Base-by-base conservation (phyloP, 2,113 vertebrate species). In the Boleophthalmus pectinirostris region DNA sequence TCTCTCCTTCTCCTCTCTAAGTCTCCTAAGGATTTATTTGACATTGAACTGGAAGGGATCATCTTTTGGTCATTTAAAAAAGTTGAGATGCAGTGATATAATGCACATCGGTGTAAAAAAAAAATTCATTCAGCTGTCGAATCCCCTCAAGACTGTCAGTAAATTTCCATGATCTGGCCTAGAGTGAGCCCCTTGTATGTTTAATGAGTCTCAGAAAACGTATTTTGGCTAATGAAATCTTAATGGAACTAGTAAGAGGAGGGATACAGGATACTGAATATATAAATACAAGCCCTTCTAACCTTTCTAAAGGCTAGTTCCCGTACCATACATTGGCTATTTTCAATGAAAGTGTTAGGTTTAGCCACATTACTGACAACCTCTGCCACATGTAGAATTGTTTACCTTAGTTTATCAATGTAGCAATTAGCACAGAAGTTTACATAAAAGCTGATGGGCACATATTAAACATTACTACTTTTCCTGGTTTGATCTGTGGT, bases 181-280 rank as follows among this genome's bases (percentile, higher is more conserved):
- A 82, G 65, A 90, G 82, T 73, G 74, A 79, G 81, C 65, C 78
- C 78, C 77, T 82, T 90, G 82, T 90, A 92, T 84, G 82, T 93
- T 91, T 93, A 93, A 92, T 93, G 87, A 93, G 91, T 88, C 92
- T 92, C 90, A 91, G 91, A 92, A 90, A 84, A 93, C 85, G 82
- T 91, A 87, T 88, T 92, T 91, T 93, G 80, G 74, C 66, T 91
- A 91, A 90, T 93, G 77, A 91, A 90, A 89, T 73, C 90, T 92
- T 87, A 79, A 91, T 75, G 57, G 69, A 78, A 75, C 72, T 75
- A 77, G 77, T 33, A 1, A 56, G 71, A 82, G 83, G 74, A 81
- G 82, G 77, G 80, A 81, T 80, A 70, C 72, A 78, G 71, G 66
- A 20, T 38, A 15, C 21, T 16, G 9, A 43, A 1, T 8, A 10